These are phyloP conservation scores for Mastomys coucha DNA, from an alignment of 2,113 vertebrate genomes.

Conservation along the genomic window DNA sequence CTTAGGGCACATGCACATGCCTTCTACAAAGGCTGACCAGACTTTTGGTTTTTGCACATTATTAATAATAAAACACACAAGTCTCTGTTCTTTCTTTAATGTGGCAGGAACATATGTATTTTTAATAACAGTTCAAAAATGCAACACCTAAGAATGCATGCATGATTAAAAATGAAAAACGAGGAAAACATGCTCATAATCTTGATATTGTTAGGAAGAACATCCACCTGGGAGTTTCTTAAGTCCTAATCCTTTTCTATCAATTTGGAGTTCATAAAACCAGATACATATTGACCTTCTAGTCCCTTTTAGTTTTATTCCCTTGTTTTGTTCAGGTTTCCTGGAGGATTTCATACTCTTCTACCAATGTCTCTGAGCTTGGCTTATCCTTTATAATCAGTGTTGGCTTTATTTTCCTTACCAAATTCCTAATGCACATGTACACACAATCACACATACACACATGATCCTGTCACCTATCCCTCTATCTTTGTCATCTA, in stretches of 20 bases:
- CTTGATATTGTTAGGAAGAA: conserved; percentile 3
- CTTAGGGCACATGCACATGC: rapidly evolving
- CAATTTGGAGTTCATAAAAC: not conserved
- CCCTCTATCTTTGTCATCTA: too few relatives aligned
- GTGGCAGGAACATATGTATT: conserved; percentile 65
- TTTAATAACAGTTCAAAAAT: conserved; percentile 74
- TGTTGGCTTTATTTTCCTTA: not conserved
- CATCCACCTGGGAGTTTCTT: not conserved
- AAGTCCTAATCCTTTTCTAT: not conserved
- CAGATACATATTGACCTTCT: not conserved
- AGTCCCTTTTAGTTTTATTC: not conserved
- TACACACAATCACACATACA: not conserved
- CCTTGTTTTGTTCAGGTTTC: not conserved
- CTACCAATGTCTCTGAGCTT: not conserved
- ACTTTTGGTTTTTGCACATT: not conserved
- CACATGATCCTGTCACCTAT: not conserved
- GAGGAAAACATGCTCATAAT: conserved; percentile 23
- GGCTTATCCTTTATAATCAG: not conserved
- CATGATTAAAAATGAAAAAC: conserved; percentile 65
- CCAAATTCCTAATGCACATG: not conserved
- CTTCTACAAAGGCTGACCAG: not conserved
- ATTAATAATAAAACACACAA: conserved; percentile 74
- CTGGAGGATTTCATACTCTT: not conserved
- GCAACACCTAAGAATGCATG: conserved; percentile 54
- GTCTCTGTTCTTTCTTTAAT: conserved; percentile 51